phyloP scores from a whole-genome alignment of 2,888 invertebrate genomes.

The Synanthedon formicaeformis region DNA sequence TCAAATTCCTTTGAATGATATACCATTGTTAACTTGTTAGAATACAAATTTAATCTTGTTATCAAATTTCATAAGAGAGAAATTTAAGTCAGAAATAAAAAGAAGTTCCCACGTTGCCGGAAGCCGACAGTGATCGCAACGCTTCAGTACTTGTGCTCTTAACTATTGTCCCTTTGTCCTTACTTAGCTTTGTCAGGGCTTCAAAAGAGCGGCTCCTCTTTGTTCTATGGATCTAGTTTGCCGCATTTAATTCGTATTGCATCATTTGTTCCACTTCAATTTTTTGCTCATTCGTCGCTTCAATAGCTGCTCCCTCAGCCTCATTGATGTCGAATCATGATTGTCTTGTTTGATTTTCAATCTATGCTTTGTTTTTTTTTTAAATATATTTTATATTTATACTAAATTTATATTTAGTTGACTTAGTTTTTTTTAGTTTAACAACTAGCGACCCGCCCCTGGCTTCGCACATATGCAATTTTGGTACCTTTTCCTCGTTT shows the following conservation, averaged over 20 bases:
- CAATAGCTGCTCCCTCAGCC: slow-evolving; percentile 24
- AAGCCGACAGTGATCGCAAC: slow-evolving; percentile 53
- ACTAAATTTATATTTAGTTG: too few species aligned
- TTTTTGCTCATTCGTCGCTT: slow-evolving; percentile 31
- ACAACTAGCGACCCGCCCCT: too few species aligned
- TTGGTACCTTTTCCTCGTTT: too few species aligned
- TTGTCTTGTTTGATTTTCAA: slow-evolving; percentile 6
- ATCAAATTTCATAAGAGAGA: slow-evolving; percentile 6
- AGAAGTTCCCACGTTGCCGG: slow-evolving; percentile 62
- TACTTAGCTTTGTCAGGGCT: slow-evolving; percentile 43
- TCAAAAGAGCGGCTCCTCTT: slow-evolving; percentile 45
- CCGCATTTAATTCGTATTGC: slow-evolving; percentile 54
- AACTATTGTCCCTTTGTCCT: slow-evolving; percentile 58
- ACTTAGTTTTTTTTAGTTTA: too few species aligned
- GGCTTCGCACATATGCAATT: too few species aligned
- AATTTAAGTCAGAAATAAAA: slow-evolving; percentile 41
- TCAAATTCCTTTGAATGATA: too few species aligned
- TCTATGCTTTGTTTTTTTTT: neutral
- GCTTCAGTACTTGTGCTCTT: slow-evolving; percentile 60
- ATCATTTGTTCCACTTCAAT: slow-evolving; percentile 50
- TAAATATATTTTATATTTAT: too few species aligned
- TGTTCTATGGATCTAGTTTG: slow-evolving; percentile 53
- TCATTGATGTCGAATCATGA: slow-evolving; percentile 20
- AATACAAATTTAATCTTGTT: neutral
- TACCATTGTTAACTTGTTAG: too few species aligned